Percentiles rank a stretch among this genome's conserved stretches.
phyloP scores from a whole-genome alignment of 2,113 vertebrate genomes.

The Oncorhynchus nerka region DNA sequence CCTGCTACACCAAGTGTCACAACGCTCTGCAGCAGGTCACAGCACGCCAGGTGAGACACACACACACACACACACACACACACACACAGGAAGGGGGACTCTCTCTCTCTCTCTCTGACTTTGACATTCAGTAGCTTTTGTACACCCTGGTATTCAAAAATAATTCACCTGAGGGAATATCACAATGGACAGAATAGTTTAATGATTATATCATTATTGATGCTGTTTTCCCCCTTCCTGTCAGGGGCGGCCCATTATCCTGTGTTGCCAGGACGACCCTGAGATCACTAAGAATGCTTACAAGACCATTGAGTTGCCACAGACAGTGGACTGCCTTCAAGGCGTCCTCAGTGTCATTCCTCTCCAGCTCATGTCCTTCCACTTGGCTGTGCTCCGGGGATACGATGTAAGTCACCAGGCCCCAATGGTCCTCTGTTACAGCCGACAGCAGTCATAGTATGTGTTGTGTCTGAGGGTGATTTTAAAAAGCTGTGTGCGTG shows the following conservation, averaged over 20 bases:
- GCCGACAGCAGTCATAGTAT: too few relatives aligned
- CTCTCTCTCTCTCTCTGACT: neutral
- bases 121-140: too few relatives aligned
- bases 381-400: slow-evolving; percentile 93
- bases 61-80: neutral
- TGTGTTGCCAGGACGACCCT: slow-evolving; percentile 87
- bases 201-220: neutral
- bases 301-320: slow-evolving; percentile 88
- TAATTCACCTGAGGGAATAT: neutral
- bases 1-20: slow-evolving; percentile 92
- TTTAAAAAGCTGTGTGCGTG: too few relatives aligned
- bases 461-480: neutral
- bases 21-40: slow-evolving; percentile 93
- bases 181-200: neutral
- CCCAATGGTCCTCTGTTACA: neutral
- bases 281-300: slow-evolving; percentile 86
- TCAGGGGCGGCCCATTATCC: slow-evolving; percentile 91
- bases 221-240: neutral
- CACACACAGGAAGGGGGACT: neutral
- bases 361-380: slow-evolving; percentile 92
- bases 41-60: slow-evolving; percentile 83
- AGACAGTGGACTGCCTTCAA: slow-evolving; percentile 93
- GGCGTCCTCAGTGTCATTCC: slow-evolving; percentile 92
- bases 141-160: neutral
- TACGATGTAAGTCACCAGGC: slow-evolving; percentile 82